These are phyloP conservation scores for Dreissena rostriformis DNA, from an alignment of 1,140 invertebrate genomes.

Conservation along the genomic window DNA sequence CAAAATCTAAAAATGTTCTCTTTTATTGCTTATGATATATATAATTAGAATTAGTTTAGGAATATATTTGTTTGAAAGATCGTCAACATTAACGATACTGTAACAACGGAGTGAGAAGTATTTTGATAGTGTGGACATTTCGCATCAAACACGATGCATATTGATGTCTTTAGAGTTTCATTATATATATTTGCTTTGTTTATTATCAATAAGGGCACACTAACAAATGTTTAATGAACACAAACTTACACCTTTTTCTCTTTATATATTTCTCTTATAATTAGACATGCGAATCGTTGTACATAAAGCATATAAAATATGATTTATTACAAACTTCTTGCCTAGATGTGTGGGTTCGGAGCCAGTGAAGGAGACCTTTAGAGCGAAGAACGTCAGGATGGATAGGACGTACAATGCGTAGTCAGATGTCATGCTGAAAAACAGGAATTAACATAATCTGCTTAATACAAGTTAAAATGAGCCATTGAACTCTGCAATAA, in stretches of 20 bases:
- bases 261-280: not conserved
- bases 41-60: too few species aligned
- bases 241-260: not conserved
- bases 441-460: too few species aligned
- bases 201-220: not conserved
- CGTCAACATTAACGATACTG: too few species aligned
- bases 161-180: not conserved
- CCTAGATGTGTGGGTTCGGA: not conserved
- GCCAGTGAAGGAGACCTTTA: constrained; percentile 18
- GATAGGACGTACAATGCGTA: constrained; percentile 16
- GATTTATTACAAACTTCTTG: not conserved
- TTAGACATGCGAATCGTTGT: not conserved
- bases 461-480: too few species aligned
- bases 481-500: too few species aligned
- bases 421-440: constrained; percentile 12
- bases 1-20: too few species aligned
- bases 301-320: not conserved
- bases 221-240: not conserved
- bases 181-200: not conserved
- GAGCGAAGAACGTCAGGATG: constrained; percentile 11
- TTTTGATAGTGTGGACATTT: too few species aligned
- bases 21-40: too few species aligned
- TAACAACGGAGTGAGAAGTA: too few species aligned
- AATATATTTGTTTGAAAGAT: too few species aligned
- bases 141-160: too few species aligned